These are phyloP conservation scores for Oxyruncus cristatus DNA, from an alignment of 2,113 vertebrate genomes.

Conservation along the genomic window DNA sequence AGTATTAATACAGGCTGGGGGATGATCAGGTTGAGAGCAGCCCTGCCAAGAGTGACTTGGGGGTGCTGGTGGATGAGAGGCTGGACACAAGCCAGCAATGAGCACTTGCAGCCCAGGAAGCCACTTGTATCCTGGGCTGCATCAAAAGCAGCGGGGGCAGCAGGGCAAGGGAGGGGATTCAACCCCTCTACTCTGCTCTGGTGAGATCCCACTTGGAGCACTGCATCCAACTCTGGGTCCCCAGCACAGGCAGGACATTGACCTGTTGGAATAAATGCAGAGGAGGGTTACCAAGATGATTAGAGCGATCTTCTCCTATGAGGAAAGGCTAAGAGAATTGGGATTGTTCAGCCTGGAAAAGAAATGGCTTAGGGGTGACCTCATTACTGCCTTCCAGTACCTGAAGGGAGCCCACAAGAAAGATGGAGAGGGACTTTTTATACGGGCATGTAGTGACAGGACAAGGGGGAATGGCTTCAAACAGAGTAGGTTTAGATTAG, in stretches of 20 bases:
- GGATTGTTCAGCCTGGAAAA: neutral
- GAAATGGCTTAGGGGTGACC: too few species aligned
- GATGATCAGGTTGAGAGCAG: neutral
- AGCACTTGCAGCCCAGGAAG: neutral
- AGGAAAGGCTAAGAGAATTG: neutral
- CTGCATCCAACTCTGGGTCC: neutral
- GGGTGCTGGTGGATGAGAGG: accelerated
- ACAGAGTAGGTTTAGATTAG: neutral
- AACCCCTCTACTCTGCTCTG: neutral
- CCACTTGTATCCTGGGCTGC: neutral
- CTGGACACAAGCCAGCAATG: neutral
- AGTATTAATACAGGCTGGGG: accelerated
- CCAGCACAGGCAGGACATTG: neutral
- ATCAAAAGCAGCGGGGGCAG: neutral
- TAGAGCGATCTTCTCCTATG: neutral
- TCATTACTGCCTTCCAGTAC: neutral
- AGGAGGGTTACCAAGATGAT: neutral
- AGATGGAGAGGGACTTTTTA: neutral
- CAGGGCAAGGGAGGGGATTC: neutral
- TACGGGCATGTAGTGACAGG: neutral
- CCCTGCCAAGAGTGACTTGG: accelerated
- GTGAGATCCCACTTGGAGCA: neutral
- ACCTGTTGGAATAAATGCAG: neutral
- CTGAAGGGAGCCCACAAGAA: neutral
- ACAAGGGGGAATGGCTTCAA: neutral